Evolutionary conservation across 1,140 invertebrate genomes (phyloP).

Genomic region (Atta colombica): DNA sequence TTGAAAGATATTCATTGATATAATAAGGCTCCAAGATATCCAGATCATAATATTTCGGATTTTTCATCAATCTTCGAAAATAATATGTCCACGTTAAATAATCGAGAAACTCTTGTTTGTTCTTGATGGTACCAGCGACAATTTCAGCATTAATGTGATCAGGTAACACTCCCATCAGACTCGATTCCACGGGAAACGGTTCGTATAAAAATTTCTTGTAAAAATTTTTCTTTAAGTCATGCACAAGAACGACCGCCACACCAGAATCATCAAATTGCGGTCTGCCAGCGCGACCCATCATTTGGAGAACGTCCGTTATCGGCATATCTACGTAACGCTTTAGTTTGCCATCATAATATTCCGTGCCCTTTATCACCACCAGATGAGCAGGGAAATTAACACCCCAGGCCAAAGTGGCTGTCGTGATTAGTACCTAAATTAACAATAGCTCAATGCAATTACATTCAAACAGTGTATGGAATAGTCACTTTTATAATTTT

Average conservation of each 20-base stretch:
- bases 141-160: constrained; percentile 99
- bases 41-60: constrained; percentile 97
- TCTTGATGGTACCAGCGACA: constrained; percentile 96
- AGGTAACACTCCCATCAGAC: constrained; percentile 94
- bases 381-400: constrained; percentile 99
- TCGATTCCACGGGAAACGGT: constrained; percentile 99
- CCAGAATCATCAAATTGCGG: constrained; percentile 98
- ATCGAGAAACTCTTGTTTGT: constrained; percentile 97
- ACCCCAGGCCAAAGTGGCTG: constrained; percentile 99
- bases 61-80: constrained; percentile 96
- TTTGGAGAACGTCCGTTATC: constrained; percentile 99
- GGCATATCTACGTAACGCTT: constrained; percentile 99
- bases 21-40: constrained; percentile 91
- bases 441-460: constrained; percentile 41
- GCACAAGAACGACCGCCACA: constrained; percentile 98
- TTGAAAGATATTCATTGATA: constrained; percentile 92
- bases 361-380: constrained; percentile 95
- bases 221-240: constrained; percentile 99
- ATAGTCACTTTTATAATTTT: neutral
- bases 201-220: constrained; percentile 99
- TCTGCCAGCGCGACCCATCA: constrained; percentile 99
- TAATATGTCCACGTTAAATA: constrained; percentile 99
- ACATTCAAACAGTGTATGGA: neutral
- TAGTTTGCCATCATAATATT: constrained; percentile 99
- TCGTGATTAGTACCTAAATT: constrained; percentile 95